Evolutionary conservation across 2,113 vertebrate species (phyloP).

Genomic region (Stegastes partitus): DNA sequence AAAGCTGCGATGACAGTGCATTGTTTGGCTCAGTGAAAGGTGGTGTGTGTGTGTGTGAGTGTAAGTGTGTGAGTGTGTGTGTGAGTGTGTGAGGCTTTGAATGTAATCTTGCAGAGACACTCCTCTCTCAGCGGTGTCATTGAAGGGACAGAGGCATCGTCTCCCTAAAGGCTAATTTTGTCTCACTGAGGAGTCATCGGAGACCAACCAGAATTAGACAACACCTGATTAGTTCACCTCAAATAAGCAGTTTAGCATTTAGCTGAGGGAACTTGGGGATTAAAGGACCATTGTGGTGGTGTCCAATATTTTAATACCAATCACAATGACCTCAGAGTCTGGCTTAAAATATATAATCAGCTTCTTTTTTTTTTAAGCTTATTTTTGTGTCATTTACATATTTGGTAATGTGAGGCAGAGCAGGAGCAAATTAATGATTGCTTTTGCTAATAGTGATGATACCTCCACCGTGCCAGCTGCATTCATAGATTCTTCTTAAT

Average conservation of each 20-base stretch:
- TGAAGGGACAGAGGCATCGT: conserved; percentile 56
- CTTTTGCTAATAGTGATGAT: too few species aligned
- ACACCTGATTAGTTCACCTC: conserved; percentile 40
- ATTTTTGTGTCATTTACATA: too few species aligned
- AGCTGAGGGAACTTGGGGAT: conserved; percentile 1
- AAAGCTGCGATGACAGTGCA: conserved; percentile 45
- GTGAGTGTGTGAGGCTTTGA: conserved; percentile 34
- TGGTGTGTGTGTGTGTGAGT: conserved; percentile 33
- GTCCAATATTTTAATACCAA: neutral
- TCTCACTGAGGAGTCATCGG: conserved; percentile 40
- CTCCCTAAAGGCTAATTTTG: conserved; percentile 63
- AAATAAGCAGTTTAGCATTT: conserved; percentile 6
- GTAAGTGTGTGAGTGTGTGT: too few species aligned
- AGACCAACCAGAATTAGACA: conserved; percentile 51
- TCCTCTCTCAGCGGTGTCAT: conserved; percentile 56
- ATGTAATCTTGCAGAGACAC: conserved; percentile 60
- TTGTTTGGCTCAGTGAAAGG: conserved; percentile 47
- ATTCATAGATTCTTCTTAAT: too few species aligned
- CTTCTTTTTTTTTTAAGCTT: too few species aligned
- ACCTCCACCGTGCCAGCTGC: too few species aligned
- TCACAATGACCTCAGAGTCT: neutral
- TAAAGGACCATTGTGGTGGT: conserved; percentile 1
- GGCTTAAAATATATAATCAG: neutral
- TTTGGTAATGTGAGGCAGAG: too few species aligned
- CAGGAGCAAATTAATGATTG: too few species aligned